Percentiles rank a stretch among this genome's conserved stretches.
These are phyloP conservation scores for Phortica variegata DNA, from an alignment of 1,140 invertebrate species.

Conservation along the genomic window DNA sequence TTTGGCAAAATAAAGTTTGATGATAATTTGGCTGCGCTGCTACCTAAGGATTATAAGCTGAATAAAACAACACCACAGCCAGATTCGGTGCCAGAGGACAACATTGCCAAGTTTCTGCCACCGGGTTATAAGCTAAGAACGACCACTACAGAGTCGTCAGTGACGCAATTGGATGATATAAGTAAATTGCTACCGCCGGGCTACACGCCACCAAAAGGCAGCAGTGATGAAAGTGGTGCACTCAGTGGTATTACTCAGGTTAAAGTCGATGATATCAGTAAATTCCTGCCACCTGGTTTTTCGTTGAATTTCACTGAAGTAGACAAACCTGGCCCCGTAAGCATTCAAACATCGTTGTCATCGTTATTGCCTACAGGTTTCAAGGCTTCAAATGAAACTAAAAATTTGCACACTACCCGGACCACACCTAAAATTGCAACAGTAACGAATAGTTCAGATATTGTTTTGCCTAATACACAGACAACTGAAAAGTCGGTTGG, in stretches of 20 bases:
- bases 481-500: constrained; percentile 57
- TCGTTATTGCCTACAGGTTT: constrained; percentile 65
- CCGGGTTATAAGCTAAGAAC: constrained; percentile 59
- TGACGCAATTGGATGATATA: constrained; percentile 57
- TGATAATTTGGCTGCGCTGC: constrained; percentile 56
- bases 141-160: constrained; percentile 27
- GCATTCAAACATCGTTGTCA: constrained; percentile 62
- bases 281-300: constrained; percentile 61
- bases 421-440: constrained; percentile 29
- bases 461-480: too few species aligned
- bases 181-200: constrained; percentile 59
- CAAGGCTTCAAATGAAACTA: constrained; percentile 40
- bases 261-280: constrained; percentile 54
- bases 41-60: constrained; percentile 68
- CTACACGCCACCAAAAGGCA: constrained; percentile 58
- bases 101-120: constrained; percentile 67
- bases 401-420: neutral
- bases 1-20: constrained; percentile 47
- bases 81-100: constrained; percentile 39
- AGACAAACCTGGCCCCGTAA: too few species aligned
- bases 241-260: constrained; percentile 17
- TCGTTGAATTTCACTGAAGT: constrained; percentile 56
- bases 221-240: constrained; percentile 45
- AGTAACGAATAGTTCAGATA: constrained; percentile 37
- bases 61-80: constrained; percentile 32